Base-by-base conservation (phyloP, 2,888 invertebrate species). In the Microplitis manilae region DNA sequence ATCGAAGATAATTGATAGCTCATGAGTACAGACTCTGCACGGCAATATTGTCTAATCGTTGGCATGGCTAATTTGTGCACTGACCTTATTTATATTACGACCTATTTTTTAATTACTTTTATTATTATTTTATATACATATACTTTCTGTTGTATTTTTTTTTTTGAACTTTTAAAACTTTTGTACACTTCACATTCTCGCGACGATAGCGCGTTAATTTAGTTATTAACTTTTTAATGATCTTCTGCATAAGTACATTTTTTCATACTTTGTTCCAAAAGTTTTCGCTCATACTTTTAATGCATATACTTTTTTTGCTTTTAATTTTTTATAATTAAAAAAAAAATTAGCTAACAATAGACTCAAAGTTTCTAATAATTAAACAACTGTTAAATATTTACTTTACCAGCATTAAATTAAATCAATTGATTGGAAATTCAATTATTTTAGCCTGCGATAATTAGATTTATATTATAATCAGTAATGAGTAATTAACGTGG, bases 81-180 rank as follows among this genome's bases (percentile, higher is more conserved):
- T 80, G 80, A 79, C 82, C 81, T 83, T 77, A 78, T 83, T 82
- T 81, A 80, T 20, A 50, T 65, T n/a, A 9, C n/a, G 20, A 17
- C 41, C 17, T 41, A 20, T 61, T 39, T 61, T 61, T 71, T 61
- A 61, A 62, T 62, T 5, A 62, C 20, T 30, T 30, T 65, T 30
- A 30, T 65, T 30, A 30, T 30, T 20, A 62, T 8, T 17, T 62
- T 2, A 20, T n/a, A 65, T 9, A 6, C 2, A 65, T 38, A 4
- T 30, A 2, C 6, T 20, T 50, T 64, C 38, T 41, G 50, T 30
- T 50, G 6, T 62, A 8, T 64, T 17, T 17, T 17, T 62, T 62
- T 0, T 17, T 17, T n/a, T 20, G 15, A 62, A n/a, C n/a, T 62
- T 62, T 62, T 15, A 62, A 62, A 17, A 68, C 15, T 41, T 68